These are phyloP conservation scores for Cacatua alba DNA, from an alignment of 2,113 vertebrate species.

Conservation along the genomic window DNA sequence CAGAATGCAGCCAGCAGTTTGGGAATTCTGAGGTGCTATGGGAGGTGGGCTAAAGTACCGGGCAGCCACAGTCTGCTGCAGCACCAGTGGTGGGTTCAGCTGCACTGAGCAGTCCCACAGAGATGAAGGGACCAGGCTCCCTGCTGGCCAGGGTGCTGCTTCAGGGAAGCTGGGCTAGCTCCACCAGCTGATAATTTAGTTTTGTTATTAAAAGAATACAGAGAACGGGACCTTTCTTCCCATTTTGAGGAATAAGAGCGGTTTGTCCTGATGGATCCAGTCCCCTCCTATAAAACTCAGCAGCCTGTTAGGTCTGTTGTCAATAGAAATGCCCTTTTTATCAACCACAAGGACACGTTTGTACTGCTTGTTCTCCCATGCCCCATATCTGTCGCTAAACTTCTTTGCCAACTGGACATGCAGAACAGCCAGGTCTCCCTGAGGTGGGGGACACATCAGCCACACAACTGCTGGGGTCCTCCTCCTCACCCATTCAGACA, in stretches of 20 bases:
- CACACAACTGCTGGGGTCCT: fast-evolving
- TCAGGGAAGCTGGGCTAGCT: neutral
- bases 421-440: neutral
- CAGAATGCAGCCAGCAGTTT: neutral
- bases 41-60: fast-evolving
- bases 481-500: fast-evolving
- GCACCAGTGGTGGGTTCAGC: fast-evolving
- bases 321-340: neutral
- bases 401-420: neutral
- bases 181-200: neutral
- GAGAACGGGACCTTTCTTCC: neutral
- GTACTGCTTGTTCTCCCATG: neutral
- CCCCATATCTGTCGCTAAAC: neutral
- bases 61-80: neutral
- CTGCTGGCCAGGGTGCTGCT: neutral
- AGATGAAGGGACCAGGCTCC: fast-evolving
- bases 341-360: neutral
- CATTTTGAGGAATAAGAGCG: neutral
- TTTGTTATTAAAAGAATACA: fast-evolving
- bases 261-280: neutral
- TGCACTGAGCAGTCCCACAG: fast-evolving
- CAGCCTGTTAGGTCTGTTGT: neutral
- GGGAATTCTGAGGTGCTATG: fast-evolving
- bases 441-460: fast-evolving
- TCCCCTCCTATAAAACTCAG: neutral